phyloP scores from a whole-genome alignment of 1,140 invertebrate species.

The Rhyacophila brunnea region DNA sequence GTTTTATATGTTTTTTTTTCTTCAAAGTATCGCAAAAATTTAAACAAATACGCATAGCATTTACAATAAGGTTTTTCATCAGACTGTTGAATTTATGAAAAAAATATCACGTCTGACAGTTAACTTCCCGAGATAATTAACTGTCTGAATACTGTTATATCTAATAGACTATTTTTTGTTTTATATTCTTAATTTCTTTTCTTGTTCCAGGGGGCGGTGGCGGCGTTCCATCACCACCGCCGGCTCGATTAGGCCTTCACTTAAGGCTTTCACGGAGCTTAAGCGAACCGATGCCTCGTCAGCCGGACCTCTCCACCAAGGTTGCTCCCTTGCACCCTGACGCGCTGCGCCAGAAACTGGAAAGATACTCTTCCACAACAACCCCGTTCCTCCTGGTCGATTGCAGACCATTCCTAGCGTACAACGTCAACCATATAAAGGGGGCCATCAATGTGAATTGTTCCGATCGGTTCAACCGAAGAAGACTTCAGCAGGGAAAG shows the following conservation, averaged over 20 bases:
- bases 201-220: constrained; percentile 25
- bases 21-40: no score
- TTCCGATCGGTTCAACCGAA: constrained; percentile 69
- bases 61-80: no score
- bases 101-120: no score
- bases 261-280: constrained; percentile 31
- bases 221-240: constrained; percentile 10
- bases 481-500: constrained; percentile 67
- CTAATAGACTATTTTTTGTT: no score
- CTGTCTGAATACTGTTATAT: no score
- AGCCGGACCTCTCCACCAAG: constrained; percentile 36
- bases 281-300: constrained; percentile 20
- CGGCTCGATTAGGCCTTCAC: constrained; percentile 25
- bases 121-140: no score
- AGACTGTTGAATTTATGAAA: no score
- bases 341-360: constrained; percentile 41
- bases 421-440: constrained; percentile 69
- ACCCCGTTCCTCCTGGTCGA: constrained; percentile 62
- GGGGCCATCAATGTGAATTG: constrained; percentile 77
- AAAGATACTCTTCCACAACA: constrained; percentile 33
- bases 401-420: constrained; percentile 71
- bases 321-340: constrained; percentile 42
- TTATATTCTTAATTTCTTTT: no score
- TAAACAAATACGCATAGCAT: no score
- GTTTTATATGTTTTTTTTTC: no score